A percentile compares a stretch with the other conserved stretches of the same genome.
These are phyloP conservation scores for Ursus arctos DNA, from an alignment of 2,113 vertebrate genomes.

Conservation along the genomic window DNA sequence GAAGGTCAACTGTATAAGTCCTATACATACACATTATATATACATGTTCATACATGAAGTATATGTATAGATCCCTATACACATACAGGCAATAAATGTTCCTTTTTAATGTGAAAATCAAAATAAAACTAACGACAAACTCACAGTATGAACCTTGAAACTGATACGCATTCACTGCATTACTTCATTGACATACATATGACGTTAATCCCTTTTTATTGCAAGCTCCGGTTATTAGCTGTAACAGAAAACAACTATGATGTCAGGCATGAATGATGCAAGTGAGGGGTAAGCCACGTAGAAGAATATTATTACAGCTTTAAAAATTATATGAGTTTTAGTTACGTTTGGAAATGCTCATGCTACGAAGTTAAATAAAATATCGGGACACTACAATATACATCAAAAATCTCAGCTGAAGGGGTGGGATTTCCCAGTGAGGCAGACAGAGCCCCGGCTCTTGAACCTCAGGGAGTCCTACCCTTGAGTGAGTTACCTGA, in stretches of 20 bases:
- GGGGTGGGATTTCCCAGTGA: fast-evolving
- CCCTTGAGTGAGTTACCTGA: not conserved
- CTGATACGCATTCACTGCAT: not conserved
- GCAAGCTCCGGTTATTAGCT: not conserved
- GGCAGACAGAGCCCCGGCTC: not conserved
- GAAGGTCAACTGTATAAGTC: not conserved
- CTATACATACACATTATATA: not conserved
- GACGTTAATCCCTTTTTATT: not conserved
- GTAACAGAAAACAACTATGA: not conserved
- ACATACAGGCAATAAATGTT: not conserved
- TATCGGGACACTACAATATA: not conserved
- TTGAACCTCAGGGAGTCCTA: not conserved
- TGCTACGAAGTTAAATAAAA: not conserved
- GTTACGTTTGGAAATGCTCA: not conserved
- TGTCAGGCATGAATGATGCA: not conserved
- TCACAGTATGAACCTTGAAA: not conserved
- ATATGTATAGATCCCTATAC: not conserved
- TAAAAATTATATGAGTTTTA: not conserved
- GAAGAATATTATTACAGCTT: not conserved
- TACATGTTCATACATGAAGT: not conserved
- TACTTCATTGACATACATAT: not conserved
- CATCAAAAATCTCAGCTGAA: not conserved
- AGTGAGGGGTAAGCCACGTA: not conserved
- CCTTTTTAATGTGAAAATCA: not conserved
- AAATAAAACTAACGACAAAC: not conserved